Base-by-base conservation (phyloP, 2,888 invertebrate species). In the Monopis laevigella region DNA sequence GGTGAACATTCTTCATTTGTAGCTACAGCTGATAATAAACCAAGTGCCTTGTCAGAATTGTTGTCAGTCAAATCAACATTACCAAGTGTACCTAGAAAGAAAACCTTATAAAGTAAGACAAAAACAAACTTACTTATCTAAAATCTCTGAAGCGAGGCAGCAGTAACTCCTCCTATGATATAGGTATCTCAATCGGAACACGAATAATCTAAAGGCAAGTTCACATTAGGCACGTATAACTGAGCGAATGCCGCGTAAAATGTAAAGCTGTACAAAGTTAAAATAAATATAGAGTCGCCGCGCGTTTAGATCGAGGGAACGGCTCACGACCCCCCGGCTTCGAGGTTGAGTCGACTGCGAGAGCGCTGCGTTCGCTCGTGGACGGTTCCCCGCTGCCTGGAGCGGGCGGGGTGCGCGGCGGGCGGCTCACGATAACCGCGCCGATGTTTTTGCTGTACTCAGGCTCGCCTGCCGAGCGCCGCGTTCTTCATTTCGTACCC, bases 381-480 rank as follows among this genome's bases (percentile, higher is more conserved):
- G 65, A 61, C 64, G 61, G 67, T 63, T 67, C 60, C 60, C 59
- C 45, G 43, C 52, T 51, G 56, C 53, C 54, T 52, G 56, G 58
- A 54, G 55, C 52, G 48, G 54, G 49, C 51, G 49, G 55, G 53
- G 48, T 49, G 53, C 48, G 50, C 42, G 51, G 54, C 48, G 47
- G 43, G 52, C 48, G 58, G 55, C 19, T 51, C 61, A 63, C 70
- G 77, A 77, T 77, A 77, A 75, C 78, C 72, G 68, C 73, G 71
- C 61, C 64, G 65, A 67, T 70, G 77, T 80, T 77, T 80, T 80
- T 80, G 77, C 75, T 61, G 69, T 65, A 72, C 74, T 70, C 73
- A 66, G 61, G 62, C 69, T 65, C 71, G 66, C 71, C 68, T 69
- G 68, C 70, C 70, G 70, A 65, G 70, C 69, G 63, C 62, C 68